Base-by-base conservation (phyloP, 2,113 vertebrate species). In the Oreochromis niloticus region DNA sequence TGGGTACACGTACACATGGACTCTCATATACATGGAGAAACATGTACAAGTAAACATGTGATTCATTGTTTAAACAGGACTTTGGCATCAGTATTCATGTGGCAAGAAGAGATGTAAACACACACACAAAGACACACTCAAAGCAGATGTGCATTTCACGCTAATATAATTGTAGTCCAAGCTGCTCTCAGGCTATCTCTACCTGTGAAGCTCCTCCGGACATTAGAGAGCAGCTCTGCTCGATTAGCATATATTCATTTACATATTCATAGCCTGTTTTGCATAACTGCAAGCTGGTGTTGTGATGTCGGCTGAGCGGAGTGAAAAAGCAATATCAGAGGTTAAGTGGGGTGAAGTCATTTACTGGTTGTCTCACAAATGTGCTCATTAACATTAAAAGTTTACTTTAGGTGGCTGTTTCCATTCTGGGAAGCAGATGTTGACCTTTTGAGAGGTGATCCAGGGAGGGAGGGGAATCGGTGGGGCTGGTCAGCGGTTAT, bases 1-100 rank as follows among this genome's bases (percentile, higher is more conserved):
- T 99, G 97, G 81, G 97, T 66, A 78, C 57, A 84, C 17, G 6
- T 41, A 68, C 12, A 2, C 66, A 50, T 10, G 5, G n/a, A 71
- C 9, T 61, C 82, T 75, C 12, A 48, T 36, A 63, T 22, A 75
- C 61, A 86, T 34, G 6, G 82, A 85, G 55, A 87, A 13, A 83
- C 12, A 19, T 88, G 57, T 39, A 59, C 16, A 57, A 59, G 41
- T 36, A 59, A 90, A 87, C 81, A 54, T 48, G 39, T 71, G 36
- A 59, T 32, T 78, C 12, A 80, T 17, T 59, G 78, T 30, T 46
- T 16, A 55, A 82, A 88, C 75, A 78, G 71, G 17, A 84, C 54
- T 79, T 54, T 88, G 63, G 81, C 6, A 39, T 79, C 84, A 55
- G 46, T 85, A 90, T 92, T 84, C 59, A 87, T n/a, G 32, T 50